phyloP scores from a whole-genome alignment of 2,113 vertebrate genomes.

The Nycticorax nycticorax region DNA sequence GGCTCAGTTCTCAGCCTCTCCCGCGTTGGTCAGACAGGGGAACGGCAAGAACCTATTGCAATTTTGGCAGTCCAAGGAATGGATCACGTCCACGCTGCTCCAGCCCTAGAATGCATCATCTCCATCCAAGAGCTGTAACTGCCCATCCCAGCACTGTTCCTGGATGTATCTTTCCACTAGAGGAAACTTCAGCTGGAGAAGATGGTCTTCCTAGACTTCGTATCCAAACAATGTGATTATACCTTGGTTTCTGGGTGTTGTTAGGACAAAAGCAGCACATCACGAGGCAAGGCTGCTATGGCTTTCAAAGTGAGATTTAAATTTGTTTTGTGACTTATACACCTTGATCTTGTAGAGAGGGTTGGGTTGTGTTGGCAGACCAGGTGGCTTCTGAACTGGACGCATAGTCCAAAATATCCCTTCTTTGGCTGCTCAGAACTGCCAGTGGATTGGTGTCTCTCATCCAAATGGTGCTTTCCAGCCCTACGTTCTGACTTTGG shows the following conservation, averaged over 20 bases:
- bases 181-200: neutral
- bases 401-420: neutral
- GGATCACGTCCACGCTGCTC: neutral
- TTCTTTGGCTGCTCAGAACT: neutral
- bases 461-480: neutral
- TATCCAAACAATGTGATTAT: rapidly evolving
- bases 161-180: neutral
- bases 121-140: neutral
- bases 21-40: neutral
- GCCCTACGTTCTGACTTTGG: neutral
- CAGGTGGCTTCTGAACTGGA: neutral
- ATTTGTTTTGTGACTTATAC: rapidly evolving
- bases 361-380: neutral
- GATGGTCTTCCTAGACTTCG: neutral
- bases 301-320: neutral
- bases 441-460: neutral
- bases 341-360: neutral
- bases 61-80: neutral
- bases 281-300: rapidly evolving
- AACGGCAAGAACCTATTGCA: neutral
- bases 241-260: neutral
- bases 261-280: rapidly evolving
- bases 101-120: neutral
- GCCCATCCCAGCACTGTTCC: neutral
- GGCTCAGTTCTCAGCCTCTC: neutral